Base-by-base conservation (phyloP, 2,888 invertebrate species). In the Cephus pulcher region DNA sequence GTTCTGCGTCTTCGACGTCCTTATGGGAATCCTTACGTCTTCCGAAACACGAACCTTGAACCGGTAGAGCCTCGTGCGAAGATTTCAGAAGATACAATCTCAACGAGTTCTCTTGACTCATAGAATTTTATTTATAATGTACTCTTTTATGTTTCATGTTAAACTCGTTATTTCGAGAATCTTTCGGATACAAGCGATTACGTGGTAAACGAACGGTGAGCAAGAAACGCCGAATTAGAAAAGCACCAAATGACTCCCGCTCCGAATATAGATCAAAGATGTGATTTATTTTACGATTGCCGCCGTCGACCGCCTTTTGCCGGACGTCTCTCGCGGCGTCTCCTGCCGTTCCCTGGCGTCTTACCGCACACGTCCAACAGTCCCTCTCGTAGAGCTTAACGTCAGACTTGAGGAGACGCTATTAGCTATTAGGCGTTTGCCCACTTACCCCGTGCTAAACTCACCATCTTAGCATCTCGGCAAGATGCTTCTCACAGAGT, bases 221-320 rank as follows among this genome's bases (percentile, higher is more conserved):
- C 33, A 71, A 34, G 71, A 32, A 71, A 32, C 32, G 32, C 34
- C 12, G 71, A 71, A 71, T 34, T 71, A 37, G 69, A 30, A 69
- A 35, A 34, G 76, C 40, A 76, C 68, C 40, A 77, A 56, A 74
- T 78, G 74, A 81, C 77, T 34, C 56, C 33, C 73, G 78, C 75
- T 81, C 86, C 84, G 84, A 89, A 90, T 90, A 89, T 90, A 90
- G 90, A 90, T 90, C 90, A 90, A 90, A 90, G 90, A 86, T 88
- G 85, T 86, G 87, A 89, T 88, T 87, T 87, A 86, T 86, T 90
- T 90, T 87, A 89, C 88, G 88, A 90, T 89, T 85, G 83, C 84
- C 79, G 83, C 84, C 79, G 81, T 79, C 81, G 78, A 73, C 81
- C 76, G 82, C 76, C 76, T 78, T 82, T 76, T 74, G 71, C 56